Base-by-base conservation (phyloP, 2,113 vertebrate genomes). In the Plecturocebus donacophilus region DNA sequence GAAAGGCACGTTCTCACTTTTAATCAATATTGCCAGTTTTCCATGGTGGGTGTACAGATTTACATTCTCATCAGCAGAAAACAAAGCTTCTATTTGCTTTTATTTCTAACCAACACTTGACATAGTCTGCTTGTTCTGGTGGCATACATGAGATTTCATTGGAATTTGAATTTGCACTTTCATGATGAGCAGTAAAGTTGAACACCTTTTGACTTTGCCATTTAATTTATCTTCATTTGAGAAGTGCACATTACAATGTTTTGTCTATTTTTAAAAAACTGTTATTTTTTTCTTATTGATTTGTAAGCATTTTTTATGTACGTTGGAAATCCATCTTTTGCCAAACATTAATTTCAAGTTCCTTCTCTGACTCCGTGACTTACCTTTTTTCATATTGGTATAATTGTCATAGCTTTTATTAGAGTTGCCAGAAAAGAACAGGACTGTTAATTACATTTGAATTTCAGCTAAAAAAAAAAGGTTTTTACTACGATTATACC, bases 301-400 rank as follows among this genome's bases (percentile, higher is more conserved):
- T 86, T 90, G 9, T 68, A 91, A 32, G 17, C 3, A 70, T 52
- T 32, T 81, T 90, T 91, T 54, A 27, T 56, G 11, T 75, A 54
- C 47, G 84, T 40, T 93, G 38, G 47, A 42, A 81, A 56, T n/a
- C 23, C 40, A 1, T 49, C 42, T 42, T 95, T 91, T 89, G 32
- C 11, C 49, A 95, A 21, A n/a, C 84, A 30, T 71, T 88, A 45
- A 45, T 75, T 96, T 85, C 17, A 97, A 66, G 70, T 80, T 89
- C 19, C n/a, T 87, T 90, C 30, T 76, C 25, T n/a, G 58, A 32
- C 21, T 91, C n/a, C 19, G 2, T 71, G 16, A 89, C 27, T 82
- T 68, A 21, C 9, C 5, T 92, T 2, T 71, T 93, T 95, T 88
- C 38, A 20, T 89, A 9, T 47, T 38, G 66, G 83, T 66, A 81